Conservation (phyloP, 2,888 invertebrate genomes). For the Eudemis profundana region DNA sequence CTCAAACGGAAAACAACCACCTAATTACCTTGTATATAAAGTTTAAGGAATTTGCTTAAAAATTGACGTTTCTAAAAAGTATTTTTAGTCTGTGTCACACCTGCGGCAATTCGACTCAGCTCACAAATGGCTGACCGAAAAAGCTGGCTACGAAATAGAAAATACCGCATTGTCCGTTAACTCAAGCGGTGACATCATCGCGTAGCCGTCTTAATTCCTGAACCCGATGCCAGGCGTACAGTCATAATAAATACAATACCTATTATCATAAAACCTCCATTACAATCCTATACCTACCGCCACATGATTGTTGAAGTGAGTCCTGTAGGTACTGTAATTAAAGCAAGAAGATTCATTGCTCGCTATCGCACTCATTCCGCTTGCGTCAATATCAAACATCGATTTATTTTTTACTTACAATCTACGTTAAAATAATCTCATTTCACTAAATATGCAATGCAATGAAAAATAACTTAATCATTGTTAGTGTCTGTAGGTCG, state of each 20-base stretch:
- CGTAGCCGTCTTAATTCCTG: slow-evolving; percentile 63
- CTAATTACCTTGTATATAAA: too few species aligned
- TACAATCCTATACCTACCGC: slow-evolving; percentile 3
- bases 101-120: not conserved
- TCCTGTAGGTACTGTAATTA: slow-evolving; percentile 23
- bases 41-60: too few species aligned
- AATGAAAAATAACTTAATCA: slow-evolving; percentile 21
- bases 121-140: slow-evolving; percentile 13
- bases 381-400: not conserved
- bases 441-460: slow-evolving; percentile 4
- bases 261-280: slow-evolving; percentile 36
- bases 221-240: slow-evolving; percentile 54
- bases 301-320: not conserved
- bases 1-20: too few species aligned
- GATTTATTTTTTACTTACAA: not conserved
- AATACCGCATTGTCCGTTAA: slow-evolving; percentile 61
- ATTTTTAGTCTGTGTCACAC: slow-evolving; percentile 6
- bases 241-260: slow-evolving; percentile 31
- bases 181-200: slow-evolving; percentile 71
- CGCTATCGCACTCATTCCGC: not conserved
- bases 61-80: not conserved
- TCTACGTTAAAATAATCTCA: not conserved
- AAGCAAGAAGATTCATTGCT: slow-evolving; percentile 12
- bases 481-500: slow-evolving; percentile 15
- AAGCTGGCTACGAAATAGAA: slow-evolving; percentile 37